phyloP scores from a whole-genome alignment of 2,797 vertebrate species.

The Enteromius unitaeniatus region DNA sequence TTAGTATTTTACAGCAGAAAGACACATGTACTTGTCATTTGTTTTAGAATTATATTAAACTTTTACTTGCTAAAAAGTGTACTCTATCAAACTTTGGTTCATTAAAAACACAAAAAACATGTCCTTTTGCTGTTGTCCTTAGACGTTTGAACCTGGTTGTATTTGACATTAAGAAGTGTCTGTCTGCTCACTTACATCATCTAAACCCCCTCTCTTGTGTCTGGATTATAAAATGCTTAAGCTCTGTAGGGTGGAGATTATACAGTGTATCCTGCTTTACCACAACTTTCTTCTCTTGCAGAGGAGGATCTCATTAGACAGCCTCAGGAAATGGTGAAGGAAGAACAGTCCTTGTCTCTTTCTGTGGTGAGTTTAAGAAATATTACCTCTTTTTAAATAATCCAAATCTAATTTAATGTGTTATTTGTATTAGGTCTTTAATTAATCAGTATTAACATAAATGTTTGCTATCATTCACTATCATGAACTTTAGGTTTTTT shows the following conservation, averaged over 20 bases:
- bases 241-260: constrained; percentile 25
- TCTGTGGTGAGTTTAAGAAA: constrained; percentile 61
- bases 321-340: constrained; percentile 55
- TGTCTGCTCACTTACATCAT: background rate
- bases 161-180: background rate
- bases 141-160: background rate
- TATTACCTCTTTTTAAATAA: background rate
- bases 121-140: too few species aligned
- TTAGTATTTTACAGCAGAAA: background rate
- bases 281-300: constrained; percentile 36
- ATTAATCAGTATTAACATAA: background rate
- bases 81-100: background rate
- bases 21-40: background rate
- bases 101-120: too few species aligned
- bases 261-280: background rate
- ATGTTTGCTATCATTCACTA: background rate
- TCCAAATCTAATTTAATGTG: background rate
- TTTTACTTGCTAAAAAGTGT: background rate
- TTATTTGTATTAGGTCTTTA: background rate
- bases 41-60: background rate
- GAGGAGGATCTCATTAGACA: constrained; percentile 15
- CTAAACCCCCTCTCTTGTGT: constrained; percentile 8
- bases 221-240: constrained; percentile 27
- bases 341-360: constrained; percentile 48
- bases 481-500: background rate